Evolutionary conservation across 2,113 vertebrate species (phyloP).

Genomic region (Elgaria multicarinata): DNA sequence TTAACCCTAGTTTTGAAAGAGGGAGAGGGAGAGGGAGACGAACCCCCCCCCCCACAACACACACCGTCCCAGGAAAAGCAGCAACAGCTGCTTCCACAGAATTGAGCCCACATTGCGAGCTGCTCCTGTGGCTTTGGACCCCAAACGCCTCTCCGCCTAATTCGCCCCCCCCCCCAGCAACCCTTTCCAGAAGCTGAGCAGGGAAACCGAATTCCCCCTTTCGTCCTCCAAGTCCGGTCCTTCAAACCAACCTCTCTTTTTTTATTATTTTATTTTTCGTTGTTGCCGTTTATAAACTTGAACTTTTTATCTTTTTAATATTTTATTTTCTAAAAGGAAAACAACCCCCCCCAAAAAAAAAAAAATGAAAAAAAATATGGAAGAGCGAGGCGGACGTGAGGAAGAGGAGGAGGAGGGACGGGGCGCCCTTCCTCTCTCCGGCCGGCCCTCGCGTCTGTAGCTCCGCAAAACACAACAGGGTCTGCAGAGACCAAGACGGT

Average conservation of each 20-base stretch:
- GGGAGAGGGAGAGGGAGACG: conserved; percentile 58
- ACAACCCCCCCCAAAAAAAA: neutral
- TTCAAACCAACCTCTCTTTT: conserved; percentile 77
- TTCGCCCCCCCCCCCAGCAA: neutral
- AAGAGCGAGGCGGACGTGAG: too few species aligned
- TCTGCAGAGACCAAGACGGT: conserved; percentile 69
- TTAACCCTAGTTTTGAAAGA: conserved; percentile 66
- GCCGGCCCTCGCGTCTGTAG: conserved; percentile 71
- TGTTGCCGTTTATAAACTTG: conserved; percentile 65
- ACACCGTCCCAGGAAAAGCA: neutral
- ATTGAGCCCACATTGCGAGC: neutral
- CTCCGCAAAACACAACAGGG: conserved; percentile 63
- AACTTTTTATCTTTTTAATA: conserved; percentile 65
- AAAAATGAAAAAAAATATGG: too few species aligned
- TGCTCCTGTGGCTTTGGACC: neutral
- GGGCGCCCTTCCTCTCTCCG: neutral
- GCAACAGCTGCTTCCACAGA: neutral
- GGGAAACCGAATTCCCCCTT: neutral
- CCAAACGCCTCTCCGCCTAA: neutral
- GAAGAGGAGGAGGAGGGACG: neutral
- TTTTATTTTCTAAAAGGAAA: conserved; percentile 67
- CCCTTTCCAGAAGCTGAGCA: fast-evolving
- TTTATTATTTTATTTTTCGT: conserved; percentile 54
- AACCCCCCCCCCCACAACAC: conserved; percentile 6
- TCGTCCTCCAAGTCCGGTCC: conserved; percentile 53